phyloP scores from a whole-genome alignment of 2,888 invertebrate genomes.

The Lasioglossum figueresi region DNA sequence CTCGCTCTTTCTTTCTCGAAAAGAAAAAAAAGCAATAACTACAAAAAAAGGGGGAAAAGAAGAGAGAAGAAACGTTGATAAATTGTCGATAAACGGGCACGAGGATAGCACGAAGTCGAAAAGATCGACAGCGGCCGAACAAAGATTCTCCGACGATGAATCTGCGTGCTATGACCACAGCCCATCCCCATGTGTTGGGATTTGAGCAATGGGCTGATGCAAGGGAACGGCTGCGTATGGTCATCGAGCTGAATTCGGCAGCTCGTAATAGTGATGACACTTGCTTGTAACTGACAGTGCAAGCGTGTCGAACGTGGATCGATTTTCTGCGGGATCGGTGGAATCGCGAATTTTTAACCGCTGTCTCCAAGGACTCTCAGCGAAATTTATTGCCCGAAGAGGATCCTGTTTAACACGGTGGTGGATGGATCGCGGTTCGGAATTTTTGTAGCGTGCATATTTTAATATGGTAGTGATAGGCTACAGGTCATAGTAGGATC shows the following conservation, averaged over 20 bases:
- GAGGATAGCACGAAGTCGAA: slow-evolving; percentile 31
- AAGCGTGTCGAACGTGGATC: not conserved
- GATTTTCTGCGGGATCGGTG: not conserved
- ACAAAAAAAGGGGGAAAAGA: not conserved
- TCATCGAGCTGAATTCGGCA: not conserved
- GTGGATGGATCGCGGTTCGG: not conserved
- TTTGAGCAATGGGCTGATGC: slow-evolving; percentile 38
- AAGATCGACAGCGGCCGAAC: slow-evolving; percentile 15
- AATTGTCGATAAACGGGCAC: slow-evolving; percentile 52
- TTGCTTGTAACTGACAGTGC: not conserved
- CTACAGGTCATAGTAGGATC: too few relatives aligned
- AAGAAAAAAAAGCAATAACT: slow-evolving; percentile 3
- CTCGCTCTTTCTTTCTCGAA: slow-evolving; percentile 15
- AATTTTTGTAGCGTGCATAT: not conserved
- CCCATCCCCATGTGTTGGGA: not conserved
- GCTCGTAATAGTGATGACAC: not conserved
- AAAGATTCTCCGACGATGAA: slow-evolving; percentile 30
- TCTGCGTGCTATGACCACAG: not conserved
- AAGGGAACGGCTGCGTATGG: slow-evolving; percentile 11
- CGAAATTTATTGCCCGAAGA: not conserved
- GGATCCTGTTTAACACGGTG: not conserved
- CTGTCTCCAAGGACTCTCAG: not conserved
- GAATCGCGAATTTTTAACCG: not conserved
- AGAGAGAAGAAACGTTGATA: slow-evolving; percentile 51
- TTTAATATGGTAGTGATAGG: not conserved